Conservation (phyloP, 1,140 invertebrate genomes). For the Aphaenogaster floridana region DNA sequence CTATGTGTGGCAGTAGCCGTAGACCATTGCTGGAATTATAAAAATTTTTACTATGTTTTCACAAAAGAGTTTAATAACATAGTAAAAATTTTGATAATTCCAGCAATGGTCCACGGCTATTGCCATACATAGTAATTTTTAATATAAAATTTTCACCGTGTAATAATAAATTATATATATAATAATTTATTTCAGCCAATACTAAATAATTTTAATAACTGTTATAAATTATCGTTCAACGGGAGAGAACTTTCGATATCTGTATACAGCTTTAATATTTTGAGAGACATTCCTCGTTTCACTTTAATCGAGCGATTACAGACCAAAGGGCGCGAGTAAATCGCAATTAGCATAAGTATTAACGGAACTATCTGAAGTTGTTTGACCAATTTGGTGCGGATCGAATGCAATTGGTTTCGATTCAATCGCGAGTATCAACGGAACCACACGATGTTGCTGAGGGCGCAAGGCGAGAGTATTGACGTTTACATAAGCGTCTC, state of each 20-base stretch:
- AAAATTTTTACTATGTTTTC: too few relatives aligned
- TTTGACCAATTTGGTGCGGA: constrained; percentile 11
- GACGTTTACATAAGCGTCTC: constrained; percentile 55
- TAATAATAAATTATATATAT: too few relatives aligned
- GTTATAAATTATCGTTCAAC: neutral
- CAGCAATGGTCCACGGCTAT: too few relatives aligned
- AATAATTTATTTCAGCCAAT: too few relatives aligned
- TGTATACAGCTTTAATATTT: neutral
- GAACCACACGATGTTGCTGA: constrained; percentile 2
- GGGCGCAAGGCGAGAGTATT: constrained; percentile 17
- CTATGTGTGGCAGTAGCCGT: too few relatives aligned
- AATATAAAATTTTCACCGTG: too few relatives aligned
- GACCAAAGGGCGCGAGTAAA: neutral
- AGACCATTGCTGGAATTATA: too few relatives aligned
- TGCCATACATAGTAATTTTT: too few relatives aligned
- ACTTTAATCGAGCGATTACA: constrained; percentile 20
- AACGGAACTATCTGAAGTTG: neutral
- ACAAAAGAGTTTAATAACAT: too few relatives aligned
- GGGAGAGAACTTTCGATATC: neutral
- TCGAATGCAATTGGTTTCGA: constrained; percentile 14
- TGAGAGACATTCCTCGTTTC: neutral
- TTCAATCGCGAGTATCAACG: constrained; percentile 29
- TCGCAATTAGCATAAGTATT: neutral
- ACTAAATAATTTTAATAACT: too few relatives aligned
- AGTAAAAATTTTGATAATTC: too few relatives aligned